phyloP scores from a whole-genome alignment of 2,113 vertebrate species.

The Cyrtonyx montezumae region DNA sequence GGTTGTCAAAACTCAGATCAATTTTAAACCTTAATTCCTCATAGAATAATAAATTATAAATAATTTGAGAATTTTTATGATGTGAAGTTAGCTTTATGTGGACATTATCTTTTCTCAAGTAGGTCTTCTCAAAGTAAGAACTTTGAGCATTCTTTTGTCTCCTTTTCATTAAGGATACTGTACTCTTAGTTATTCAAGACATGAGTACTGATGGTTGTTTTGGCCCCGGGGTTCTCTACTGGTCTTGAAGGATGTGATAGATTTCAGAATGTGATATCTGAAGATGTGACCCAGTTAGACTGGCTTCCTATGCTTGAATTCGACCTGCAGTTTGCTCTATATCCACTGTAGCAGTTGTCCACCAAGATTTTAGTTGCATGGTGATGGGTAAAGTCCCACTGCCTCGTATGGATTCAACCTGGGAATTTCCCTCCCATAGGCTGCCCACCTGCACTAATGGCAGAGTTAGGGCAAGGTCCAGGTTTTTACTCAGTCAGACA shows the following conservation, averaged over 20 bases:
- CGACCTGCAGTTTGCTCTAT: not conserved
- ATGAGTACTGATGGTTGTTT: not conserved
- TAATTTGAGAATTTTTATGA: not conserved
- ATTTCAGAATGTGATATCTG: not conserved
- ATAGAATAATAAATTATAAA: not conserved
- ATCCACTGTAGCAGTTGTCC: not conserved
- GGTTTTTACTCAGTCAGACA: accelerated
- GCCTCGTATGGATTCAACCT: not conserved
- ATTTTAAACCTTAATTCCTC: not conserved
- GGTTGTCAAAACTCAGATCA: not conserved
- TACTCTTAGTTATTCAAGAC: not conserved
- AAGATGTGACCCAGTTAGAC: not conserved
- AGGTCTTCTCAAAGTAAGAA: not conserved
- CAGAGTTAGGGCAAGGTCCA: not conserved
- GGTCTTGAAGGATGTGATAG: not conserved
- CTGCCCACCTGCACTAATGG: accelerated
- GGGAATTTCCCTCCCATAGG: accelerated
- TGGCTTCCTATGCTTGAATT: not conserved
- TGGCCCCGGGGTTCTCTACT: accelerated
- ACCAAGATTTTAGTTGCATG: not conserved
- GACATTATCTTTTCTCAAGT: not conserved
- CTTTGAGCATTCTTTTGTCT: not conserved
- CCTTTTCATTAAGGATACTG: not conserved
- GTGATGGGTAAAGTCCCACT: not conserved
- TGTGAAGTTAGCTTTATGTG: not conserved